These are phyloP conservation scores for Quadroppia sp. DNA, from an alignment of 2,888 invertebrate genomes.

Conservation along the genomic window DNA sequence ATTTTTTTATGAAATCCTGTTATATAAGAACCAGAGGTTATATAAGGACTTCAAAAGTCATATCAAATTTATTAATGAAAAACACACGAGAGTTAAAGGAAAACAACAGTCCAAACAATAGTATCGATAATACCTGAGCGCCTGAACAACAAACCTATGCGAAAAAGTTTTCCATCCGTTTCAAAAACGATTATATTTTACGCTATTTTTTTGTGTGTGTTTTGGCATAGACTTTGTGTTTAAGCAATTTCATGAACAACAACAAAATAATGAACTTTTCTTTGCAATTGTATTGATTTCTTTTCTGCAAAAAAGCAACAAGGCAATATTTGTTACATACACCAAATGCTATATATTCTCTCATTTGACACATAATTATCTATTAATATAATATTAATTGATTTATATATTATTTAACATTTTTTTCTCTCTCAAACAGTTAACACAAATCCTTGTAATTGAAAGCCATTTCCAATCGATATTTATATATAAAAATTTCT, in stretches of 20 bases:
- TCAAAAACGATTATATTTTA: background rate
- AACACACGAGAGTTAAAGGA: background rate
- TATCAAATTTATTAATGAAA: background rate
- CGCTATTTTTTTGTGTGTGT: background rate
- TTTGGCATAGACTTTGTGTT: background rate
- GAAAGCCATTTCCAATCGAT: background rate
- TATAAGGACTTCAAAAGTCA: background rate
- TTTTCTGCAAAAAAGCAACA: no score
- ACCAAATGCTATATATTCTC: background rate
- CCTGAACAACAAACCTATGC: background rate
- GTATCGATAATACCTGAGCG: background rate
- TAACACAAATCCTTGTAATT: conserved; percentile 7
- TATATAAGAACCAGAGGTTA: background rate
- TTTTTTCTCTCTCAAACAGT: background rate
- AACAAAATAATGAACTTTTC: background rate
- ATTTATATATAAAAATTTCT: background rate
- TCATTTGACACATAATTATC: background rate
- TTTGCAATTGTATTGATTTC: no score
- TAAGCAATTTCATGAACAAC: background rate
- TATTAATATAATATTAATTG: no score
- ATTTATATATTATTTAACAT: no score
- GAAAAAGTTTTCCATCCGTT: conserved; percentile 17
- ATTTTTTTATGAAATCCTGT: background rate
- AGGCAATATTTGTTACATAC: background rate
- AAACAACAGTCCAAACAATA: background rate